Base-by-base conservation (phyloP, 2,888 invertebrate species). In the Glomeris marginata region DNA sequence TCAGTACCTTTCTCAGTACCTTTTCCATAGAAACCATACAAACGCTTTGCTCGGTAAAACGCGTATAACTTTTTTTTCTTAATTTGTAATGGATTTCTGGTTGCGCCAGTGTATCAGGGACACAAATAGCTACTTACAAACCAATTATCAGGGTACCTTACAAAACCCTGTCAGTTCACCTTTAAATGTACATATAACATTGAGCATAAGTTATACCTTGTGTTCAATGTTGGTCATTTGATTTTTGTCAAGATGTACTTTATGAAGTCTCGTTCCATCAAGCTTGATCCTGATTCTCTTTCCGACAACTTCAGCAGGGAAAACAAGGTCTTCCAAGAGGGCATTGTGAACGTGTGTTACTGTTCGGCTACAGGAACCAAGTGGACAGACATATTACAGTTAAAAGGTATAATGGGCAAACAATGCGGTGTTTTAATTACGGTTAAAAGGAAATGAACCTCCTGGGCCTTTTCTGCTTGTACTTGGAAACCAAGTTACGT, bases 201-300 rank as follows among this genome's bases (percentile, higher is more conserved):
- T n/a, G n/a, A n/a, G 8, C 28, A 28, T 28, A 28, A 43, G 6
- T 20, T 56, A 64, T 69, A 94, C 92, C 81, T 98, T 98, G 71
- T 97, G 97, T 76, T 97, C 98, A 72, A 98, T 92, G 61, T 92
- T 95, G 55, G 95, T 97, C 73, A 95, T 95, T 70, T 97, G 94
- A 69, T 83, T 87, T 73, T 95, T 97, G 72, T 95, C 94, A 65
- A 98, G 77, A 70, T 95, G 95, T 60, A 97, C 92, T 74, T 98
- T 98, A 66, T 90, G 88, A 57, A 98, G 75, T 64, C 94, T 84
- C 43, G 90, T 85, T 56, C 97, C 97, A 67, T 98, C 97, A 62
- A 95, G 74, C 71, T 88, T 91, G 54, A 97, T 83, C 59, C 97
- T 78, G 66, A 92, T 92, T 58, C 98, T 79, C 72, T 95, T 97